Percentiles rank a stretch among this genome's conserved stretches.
phyloP scores from a whole-genome alignment of 1,140 invertebrate species.

The Vanessa atalanta region DNA sequence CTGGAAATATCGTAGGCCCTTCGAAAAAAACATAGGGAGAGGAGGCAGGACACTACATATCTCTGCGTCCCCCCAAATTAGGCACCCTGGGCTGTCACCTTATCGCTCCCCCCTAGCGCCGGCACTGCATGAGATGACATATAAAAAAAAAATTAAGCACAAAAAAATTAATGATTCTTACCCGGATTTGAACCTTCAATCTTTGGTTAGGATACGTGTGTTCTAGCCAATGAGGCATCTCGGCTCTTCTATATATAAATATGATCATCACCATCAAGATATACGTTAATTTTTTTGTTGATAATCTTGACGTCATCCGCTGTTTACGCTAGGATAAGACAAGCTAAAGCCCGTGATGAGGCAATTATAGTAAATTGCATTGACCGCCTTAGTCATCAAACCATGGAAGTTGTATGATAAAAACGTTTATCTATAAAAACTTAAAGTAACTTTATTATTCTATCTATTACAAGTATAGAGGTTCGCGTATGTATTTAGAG shows the following conservation, averaged over 20 bases:
- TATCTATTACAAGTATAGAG: neutral
- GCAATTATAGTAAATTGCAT: conserved; percentile 39
- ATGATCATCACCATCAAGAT: neutral
- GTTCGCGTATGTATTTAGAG: neutral
- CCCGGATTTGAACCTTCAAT: too few relatives aligned
- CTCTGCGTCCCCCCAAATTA: too few relatives aligned
- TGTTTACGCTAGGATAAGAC: conserved; percentile 29
- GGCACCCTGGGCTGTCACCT: too few relatives aligned
- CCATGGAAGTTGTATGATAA: conserved; percentile 32
- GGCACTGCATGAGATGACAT: too few relatives aligned
- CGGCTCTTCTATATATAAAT: neutral
- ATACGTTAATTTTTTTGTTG: neutral
- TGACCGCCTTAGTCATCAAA: conserved; percentile 44
- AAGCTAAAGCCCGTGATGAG: conserved; percentile 40
- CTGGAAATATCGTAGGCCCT: too few relatives aligned
- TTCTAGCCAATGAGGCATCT: too few relatives aligned
- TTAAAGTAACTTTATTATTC: neutral
- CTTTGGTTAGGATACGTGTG: too few relatives aligned
- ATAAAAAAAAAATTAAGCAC: too few relatives aligned
- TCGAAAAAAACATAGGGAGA: too few relatives aligned
- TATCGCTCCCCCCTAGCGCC: too few relatives aligned
- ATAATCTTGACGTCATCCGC: conserved; percentile 21
- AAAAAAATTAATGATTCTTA: too few relatives aligned
- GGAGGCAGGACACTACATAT: too few relatives aligned
- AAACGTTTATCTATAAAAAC: conserved; percentile 13